These are phyloP conservation scores for Homalodisca vitripennis DNA, from an alignment of 1,140 invertebrate genomes.

Conservation along the genomic window DNA sequence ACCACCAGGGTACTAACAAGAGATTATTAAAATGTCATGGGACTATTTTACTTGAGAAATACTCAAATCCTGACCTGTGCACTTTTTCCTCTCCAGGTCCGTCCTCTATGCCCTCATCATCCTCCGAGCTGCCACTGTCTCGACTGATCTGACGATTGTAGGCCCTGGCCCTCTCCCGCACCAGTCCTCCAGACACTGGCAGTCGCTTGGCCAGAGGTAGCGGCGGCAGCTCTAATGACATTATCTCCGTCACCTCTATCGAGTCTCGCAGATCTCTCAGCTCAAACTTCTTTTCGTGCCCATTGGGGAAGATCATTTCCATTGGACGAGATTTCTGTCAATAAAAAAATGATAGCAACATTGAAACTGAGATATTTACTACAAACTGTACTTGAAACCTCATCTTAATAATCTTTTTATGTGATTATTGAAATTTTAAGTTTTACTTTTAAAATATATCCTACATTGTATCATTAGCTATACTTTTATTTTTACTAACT, in stretches of 20 bases:
- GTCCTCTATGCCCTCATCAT: slow-evolving; percentile 34
- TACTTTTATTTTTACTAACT: too few relatives aligned
- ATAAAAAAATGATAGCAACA: too few relatives aligned
- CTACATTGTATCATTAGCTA: too few relatives aligned
- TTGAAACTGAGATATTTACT: too few relatives aligned
- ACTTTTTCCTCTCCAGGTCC: slow-evolving; percentile 35
- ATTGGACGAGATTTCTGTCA: slow-evolving; percentile 36
- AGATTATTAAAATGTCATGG: too few relatives aligned
- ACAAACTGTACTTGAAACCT: too few relatives aligned
- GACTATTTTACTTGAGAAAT: too few relatives aligned
- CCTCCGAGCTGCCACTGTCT: slow-evolving; percentile 18
- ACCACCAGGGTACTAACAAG: too few relatives aligned
- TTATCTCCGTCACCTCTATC: slow-evolving; percentile 30
- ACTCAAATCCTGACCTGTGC: slow-evolving; percentile 30
- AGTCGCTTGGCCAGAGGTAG: not conserved
- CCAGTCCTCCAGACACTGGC: not conserved
- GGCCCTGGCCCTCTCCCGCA: not conserved
- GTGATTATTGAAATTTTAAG: too few relatives aligned
- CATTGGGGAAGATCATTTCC: slow-evolving; percentile 36
- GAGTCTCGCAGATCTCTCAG: slow-evolving; percentile 26
- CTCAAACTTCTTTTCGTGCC: slow-evolving; percentile 31
- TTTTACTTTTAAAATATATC: too few relatives aligned
- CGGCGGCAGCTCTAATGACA: slow-evolving; percentile 24
- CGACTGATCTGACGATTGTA: not conserved
- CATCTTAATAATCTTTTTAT: too few relatives aligned